Base-by-base conservation (phyloP, 2,888 invertebrate genomes). In the Hololepta plana region DNA sequence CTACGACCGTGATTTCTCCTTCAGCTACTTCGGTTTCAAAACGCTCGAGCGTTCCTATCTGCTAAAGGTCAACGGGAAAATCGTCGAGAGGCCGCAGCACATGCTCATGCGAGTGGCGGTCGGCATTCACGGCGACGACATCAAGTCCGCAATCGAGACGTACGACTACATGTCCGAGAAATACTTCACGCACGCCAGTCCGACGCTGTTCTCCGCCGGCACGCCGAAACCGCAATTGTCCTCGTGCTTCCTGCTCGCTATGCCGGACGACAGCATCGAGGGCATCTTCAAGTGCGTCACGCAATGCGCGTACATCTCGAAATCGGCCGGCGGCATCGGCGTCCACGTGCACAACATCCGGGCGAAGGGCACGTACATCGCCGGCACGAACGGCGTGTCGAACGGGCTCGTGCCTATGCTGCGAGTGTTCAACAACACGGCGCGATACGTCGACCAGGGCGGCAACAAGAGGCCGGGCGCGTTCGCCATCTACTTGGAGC, bases 21-120 rank as follows among this genome's bases (percentile, higher is more conserved):
- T 95, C 57, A 93, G 90, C 47, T 98, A 90, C 51, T 98, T 99
- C 63, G 98, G 96, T n/a, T 96, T 96, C 47, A 96, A 95, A 65
- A 98, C 96, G 0, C 57, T 98, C 28, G 96, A 98, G 47, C 66
- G 88, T 23, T 93, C 95, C 1, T 98, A 98, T 53, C 59, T 98
- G 36, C 56, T 96, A 30, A 90, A 84, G 57, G 82, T 93, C 26
- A 67, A 87, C 49, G 79, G 77, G 1, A 87, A 87, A 67, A 80
- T 93, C 26, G 91, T 71, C 1, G 98, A 98, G 54, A 67, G 98
- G 14, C 98, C 98, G 0, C 96, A 98, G 47, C 95, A 98, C 44
- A 87, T 98, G 93, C 57, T 98, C 30, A 98, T 98, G 98, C 61
- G 98, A 42, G 95, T 95, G 1, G 60, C 96, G 3, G 79, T 99